A percentile compares a stretch with the other conserved stretches of the same genome.
Evolutionary conservation across 2,888 invertebrate genomes (phyloP).

Genomic region (Branchellion lobata): DNA sequence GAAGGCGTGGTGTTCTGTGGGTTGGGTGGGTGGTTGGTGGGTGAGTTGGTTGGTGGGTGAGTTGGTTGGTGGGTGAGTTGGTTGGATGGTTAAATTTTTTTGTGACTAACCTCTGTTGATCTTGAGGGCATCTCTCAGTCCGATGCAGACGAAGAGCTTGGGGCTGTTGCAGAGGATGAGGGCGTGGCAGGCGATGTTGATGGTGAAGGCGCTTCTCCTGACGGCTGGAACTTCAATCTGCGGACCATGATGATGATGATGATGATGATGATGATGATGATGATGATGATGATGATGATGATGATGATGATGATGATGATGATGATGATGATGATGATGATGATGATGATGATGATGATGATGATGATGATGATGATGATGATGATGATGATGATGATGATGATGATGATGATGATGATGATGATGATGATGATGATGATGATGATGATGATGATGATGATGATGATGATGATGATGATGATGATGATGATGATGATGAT

Average conservation of each 20-base stretch:
- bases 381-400: constrained; percentile 35
- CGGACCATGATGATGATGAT: constrained; percentile 29
- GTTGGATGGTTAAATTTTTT: no score
- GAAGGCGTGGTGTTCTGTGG: constrained; percentile 5
- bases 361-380: constrained; percentile 41
- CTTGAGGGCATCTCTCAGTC: background rate
- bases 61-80: no score
- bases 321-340: constrained; percentile 37
- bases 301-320: constrained; percentile 37
- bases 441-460: constrained; percentile 20
- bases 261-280: constrained; percentile 39
- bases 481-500: constrained; percentile 39
- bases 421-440: constrained; percentile 25
- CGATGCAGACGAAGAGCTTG: background rate
- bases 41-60: no score
- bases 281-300: constrained; percentile 44
- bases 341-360: constrained; percentile 34
- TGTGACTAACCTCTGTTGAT: background rate
- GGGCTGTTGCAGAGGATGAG: constrained; percentile 25
- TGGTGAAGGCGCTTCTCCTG: background rate
- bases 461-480: constrained; percentile 37
- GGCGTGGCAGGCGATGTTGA: background rate
- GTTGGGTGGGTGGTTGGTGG: no score
- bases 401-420: constrained; percentile 23
- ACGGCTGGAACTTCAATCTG: background rate